Conservation (phyloP, 2,888 invertebrate species). For the Emesis russula region DNA sequence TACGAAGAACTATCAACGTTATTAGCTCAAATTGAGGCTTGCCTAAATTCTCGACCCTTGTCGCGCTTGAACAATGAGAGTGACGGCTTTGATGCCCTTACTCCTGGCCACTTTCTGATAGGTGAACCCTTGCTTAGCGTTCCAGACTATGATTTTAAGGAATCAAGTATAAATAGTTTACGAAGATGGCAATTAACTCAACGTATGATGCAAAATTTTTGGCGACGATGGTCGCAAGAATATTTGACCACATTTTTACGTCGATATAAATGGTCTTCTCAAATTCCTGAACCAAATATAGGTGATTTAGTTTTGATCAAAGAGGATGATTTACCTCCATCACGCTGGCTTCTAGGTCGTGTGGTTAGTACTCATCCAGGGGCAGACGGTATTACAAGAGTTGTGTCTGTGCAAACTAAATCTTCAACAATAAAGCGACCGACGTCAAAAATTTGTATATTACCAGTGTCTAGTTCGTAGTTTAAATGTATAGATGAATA, state of each 20-base stretch:
- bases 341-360: slow-evolving; percentile 50
- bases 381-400: slow-evolving; percentile 35
- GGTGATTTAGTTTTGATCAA: slow-evolving; percentile 46
- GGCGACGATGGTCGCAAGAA: slow-evolving; percentile 21
- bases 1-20: slow-evolving; percentile 69
- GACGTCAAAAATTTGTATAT: too few relatives aligned
- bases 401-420: background rate
- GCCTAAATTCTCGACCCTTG: slow-evolving; percentile 72
- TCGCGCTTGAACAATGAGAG: background rate
- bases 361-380: slow-evolving; percentile 52
- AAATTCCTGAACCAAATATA: background rate
- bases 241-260: background rate
- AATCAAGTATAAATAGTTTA: slow-evolving; percentile 20
- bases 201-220: slow-evolving; percentile 1
- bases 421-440: too few relatives aligned
- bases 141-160: slow-evolving; percentile 48
- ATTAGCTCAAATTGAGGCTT: slow-evolving; percentile 74
- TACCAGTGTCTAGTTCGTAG: too few relatives aligned
- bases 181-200: slow-evolving; percentile 27
- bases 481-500: too few relatives aligned
- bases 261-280: background rate
- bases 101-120: slow-evolving; percentile 49
- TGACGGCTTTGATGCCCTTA: slow-evolving; percentile 40
- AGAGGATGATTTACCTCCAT: slow-evolving; percentile 44
- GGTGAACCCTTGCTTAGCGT: slow-evolving; percentile 57